These are phyloP conservation scores for Ectropis grisescens DNA, from an alignment of 1,140 invertebrate genomes.

Conservation along the genomic window DNA sequence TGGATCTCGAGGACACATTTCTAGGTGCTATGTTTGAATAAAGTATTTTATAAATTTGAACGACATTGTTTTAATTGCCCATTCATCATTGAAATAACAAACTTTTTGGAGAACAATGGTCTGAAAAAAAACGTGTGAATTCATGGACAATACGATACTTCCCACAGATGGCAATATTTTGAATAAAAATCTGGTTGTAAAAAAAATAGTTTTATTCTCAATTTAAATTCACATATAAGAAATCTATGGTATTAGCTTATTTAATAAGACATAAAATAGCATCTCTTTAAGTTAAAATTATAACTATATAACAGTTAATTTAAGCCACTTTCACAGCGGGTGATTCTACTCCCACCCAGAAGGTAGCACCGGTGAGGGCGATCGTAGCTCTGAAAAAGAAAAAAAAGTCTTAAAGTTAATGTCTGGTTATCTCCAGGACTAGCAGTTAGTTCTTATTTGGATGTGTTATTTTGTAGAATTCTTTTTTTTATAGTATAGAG, in stretches of 20 bases:
- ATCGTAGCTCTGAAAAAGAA: constrained; percentile 58
- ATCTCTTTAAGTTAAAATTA: too few species aligned
- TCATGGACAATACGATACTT: too few species aligned
- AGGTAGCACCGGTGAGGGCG: constrained; percentile 51
- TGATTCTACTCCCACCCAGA: constrained; percentile 63
- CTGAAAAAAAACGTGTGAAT: too few species aligned
- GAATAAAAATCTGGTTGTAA: constrained; percentile 15
- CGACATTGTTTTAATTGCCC: constrained; percentile 4
- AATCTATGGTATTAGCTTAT: too few species aligned
- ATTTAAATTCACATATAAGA: constrained; percentile 4
- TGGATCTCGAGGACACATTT: constrained; percentile 48
- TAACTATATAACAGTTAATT: constrained; percentile 1
- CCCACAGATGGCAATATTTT: constrained; percentile 1
- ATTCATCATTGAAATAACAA: constrained; percentile 6
- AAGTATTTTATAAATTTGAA: constrained; percentile 20
- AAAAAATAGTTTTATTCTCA: constrained; percentile 11
- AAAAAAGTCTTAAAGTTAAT: too few species aligned
- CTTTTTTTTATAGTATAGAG: too few species aligned
- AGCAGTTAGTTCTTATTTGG: too few species aligned
- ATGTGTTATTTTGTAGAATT: too few species aligned
- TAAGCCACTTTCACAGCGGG: constrained; percentile 47
- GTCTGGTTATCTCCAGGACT: too few species aligned
- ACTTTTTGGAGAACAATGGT: background rate
- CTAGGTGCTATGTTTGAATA: constrained; percentile 56
- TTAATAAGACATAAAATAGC: too few species aligned